These are phyloP conservation scores for Solenopsis fugax DNA, from an alignment of 1,140 invertebrate species.

Conservation along the genomic window DNA sequence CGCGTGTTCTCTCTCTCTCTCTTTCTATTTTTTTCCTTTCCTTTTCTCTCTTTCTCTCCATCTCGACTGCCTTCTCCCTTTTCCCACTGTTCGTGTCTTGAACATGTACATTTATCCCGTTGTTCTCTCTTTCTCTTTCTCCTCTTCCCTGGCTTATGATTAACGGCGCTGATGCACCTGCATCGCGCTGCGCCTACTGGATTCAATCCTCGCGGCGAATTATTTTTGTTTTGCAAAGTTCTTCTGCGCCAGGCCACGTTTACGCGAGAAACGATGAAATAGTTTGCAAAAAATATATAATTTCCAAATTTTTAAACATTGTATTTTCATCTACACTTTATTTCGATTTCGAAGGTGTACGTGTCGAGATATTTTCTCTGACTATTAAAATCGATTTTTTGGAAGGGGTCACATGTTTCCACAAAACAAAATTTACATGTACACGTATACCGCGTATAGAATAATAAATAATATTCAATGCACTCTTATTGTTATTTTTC, in stretches of 20 bases:
- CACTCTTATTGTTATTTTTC: background rate
- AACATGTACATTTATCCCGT: constrained; percentile 57
- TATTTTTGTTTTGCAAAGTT: constrained; percentile 41
- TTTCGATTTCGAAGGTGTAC: background rate
- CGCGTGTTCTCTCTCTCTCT: background rate
- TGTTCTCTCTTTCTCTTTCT: constrained; percentile 22
- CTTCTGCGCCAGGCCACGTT: constrained; percentile 4
- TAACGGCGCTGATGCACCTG: constrained; percentile 71
- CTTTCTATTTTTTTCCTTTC: background rate
- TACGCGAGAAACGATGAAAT: background rate
- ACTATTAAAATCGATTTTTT: background rate
- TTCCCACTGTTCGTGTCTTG: constrained; percentile 6
- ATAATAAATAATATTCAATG: background rate
- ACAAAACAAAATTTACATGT: background rate
- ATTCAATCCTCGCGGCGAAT: constrained; percentile 68
- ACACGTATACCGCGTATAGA: background rate
- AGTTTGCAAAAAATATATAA: background rate
- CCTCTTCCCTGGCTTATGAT: constrained; percentile 54
- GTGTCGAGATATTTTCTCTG: background rate
- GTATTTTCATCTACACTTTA: background rate
- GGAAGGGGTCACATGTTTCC: background rate
- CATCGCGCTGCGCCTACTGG: constrained; percentile 58
- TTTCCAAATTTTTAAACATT: background rate
- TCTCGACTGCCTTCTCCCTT: background rate
- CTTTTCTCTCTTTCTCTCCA: background rate